Evolutionary conservation across 2,888 invertebrate species (phyloP).

Genomic region (Scaptomyza parva): DNA sequence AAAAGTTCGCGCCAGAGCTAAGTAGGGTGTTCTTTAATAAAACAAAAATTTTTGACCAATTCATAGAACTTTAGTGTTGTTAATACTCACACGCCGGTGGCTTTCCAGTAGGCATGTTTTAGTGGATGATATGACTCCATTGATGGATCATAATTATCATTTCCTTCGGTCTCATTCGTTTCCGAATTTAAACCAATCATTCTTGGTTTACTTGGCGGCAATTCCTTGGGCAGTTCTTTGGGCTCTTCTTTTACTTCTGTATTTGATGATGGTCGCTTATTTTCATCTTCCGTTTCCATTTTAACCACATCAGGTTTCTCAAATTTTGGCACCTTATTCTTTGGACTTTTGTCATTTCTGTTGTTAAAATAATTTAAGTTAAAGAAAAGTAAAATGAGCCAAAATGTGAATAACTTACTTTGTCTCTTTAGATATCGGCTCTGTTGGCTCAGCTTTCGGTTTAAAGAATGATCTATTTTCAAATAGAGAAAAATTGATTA

Average conservation of each 20-base stretch:
- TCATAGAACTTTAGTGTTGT: no score
- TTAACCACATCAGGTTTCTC: neutral
- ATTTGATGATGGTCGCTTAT: neutral
- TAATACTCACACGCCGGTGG: conserved; percentile 88
- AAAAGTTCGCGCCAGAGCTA: conserved; percentile 95
- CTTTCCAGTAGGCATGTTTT: conserved; percentile 92
- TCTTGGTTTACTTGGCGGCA: conserved; percentile 20
- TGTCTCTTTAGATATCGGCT: conserved; percentile 6
- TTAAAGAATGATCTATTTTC: conserved; percentile 62
- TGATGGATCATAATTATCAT: conserved; percentile 89
- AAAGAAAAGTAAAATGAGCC: neutral
- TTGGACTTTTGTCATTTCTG: conserved; percentile 6
- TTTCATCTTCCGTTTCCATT: conserved; percentile 7
- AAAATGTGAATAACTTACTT: conserved; percentile 22
- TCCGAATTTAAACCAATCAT: conserved; percentile 31
- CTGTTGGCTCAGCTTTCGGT: conserved; percentile 45
- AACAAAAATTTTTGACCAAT: conserved; percentile 53
- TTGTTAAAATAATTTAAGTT: neutral
- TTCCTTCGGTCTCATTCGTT: conserved; percentile 37
- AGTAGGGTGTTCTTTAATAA: conserved; percentile 92
- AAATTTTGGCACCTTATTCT: neutral
- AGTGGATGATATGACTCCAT: conserved; percentile 92
- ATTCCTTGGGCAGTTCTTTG: neutral
- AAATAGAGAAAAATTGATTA: neutral
- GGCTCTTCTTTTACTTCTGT: conserved; percentile 9